Evolutionary conservation across 2,888 invertebrate genomes (phyloP), one percentile per base, ranked within the genome.

Genomic region (Hydropsyche betteni): DNA sequence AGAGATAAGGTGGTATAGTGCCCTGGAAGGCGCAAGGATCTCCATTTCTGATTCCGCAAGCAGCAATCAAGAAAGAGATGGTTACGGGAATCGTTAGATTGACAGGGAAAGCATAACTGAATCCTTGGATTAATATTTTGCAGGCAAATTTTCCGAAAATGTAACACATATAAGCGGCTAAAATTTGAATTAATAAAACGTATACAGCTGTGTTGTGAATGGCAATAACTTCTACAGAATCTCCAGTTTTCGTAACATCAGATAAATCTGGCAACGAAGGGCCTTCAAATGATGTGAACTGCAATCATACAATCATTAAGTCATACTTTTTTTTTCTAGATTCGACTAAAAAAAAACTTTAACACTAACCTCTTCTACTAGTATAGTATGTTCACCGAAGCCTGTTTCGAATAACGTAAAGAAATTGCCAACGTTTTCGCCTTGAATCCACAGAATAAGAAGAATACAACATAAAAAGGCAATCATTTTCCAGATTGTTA

Each of bases 91-190:
- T 95, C 0, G 96, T 94, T 78, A 99, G 89, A 84, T 95, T 96
- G 5, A 99, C 94, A 0, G 99, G 98, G 81, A 99, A 95, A 0
- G 99, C 97, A 83, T 97, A 98, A 83, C 98, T 97, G 88, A 98
- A 96, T 33, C 97, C 94, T 88, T 99, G 99, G 80, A 99, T 98
- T 81, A 97, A 91, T 82, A 98, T 97, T 86, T 97, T 97, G 86
- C 98, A 97, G 3, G 97, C 96, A 80, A 97, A 97, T 86, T 98
- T 98, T 79, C 96, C 96, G 82, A 96, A 95, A 80, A 97, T 93
- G 82, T 97, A 98, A 81, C 95, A 95, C 70, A 96, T 87, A 82
- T 96, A 95, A 4, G 96, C 92, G 1, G 94, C 91, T 74, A 93
- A 87, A 69, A 96, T 89, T 85, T 97, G 96, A 53, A 97, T 89